phyloP scores from a whole-genome alignment of 2,797 vertebrate genomes.

The Todus mexicanus region DNA sequence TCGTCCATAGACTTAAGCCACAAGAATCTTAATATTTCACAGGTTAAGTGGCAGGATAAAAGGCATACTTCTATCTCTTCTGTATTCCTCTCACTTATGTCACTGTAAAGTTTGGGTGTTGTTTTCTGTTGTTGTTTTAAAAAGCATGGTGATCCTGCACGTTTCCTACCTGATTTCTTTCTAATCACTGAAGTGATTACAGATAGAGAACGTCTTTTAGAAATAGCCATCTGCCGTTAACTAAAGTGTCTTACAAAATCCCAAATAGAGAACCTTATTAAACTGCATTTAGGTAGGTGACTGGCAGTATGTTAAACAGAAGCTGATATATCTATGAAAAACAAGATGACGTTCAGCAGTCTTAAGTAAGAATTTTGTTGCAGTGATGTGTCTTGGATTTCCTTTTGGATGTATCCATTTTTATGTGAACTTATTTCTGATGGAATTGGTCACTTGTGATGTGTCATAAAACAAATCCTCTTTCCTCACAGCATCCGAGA shows the following conservation, averaged over 20 bases:
- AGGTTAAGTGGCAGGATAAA: not conserved
- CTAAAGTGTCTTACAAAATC: not conserved
- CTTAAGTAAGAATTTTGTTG: not conserved
- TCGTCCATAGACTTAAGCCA: not conserved
- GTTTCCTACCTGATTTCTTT: not conserved
- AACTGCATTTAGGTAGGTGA: not conserved
- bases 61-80: not conserved
- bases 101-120: not conserved
- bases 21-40: not conserved
- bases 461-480: not conserved
- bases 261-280: not conserved
- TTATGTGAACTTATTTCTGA: not conserved
- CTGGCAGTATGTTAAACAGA: not conserved
- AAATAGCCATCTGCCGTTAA: not conserved
- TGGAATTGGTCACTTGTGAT: not conserved
- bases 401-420: not conserved
- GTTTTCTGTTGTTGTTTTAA: too few species aligned
- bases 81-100: not conserved
- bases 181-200: not conserved
- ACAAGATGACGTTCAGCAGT: not conserved
- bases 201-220: not conserved
- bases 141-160: not conserved
- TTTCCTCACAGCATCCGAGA: constrained; percentile 52
- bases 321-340: not conserved
- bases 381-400: not conserved